Conservation (phyloP, 2,113 vertebrate genomes). For the Eudyptes chrysolophus region DNA sequence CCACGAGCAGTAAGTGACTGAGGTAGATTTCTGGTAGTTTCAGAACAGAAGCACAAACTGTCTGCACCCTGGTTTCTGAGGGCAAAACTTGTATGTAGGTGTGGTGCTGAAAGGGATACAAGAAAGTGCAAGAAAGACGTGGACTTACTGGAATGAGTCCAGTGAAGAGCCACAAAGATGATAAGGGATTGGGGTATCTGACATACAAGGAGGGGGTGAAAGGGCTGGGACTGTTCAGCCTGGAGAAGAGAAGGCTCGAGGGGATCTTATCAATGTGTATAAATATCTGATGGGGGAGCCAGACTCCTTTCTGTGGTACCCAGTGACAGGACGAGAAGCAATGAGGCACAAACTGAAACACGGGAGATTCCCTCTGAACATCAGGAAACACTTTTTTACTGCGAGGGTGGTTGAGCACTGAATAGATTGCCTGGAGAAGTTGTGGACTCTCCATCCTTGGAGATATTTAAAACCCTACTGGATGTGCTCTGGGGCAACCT, state of each 20-base stretch:
- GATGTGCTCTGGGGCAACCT: not conserved
- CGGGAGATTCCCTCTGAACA: not conserved
- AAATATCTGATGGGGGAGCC: not conserved
- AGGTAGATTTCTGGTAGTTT: not conserved
- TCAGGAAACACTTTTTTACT: not conserved
- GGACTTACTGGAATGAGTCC: not conserved
- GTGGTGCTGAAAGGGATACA: not conserved
- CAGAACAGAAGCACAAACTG: not conserved
- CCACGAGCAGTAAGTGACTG: not conserved
- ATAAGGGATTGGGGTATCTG: not conserved
- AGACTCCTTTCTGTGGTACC: not conserved
- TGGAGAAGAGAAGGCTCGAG: not conserved
- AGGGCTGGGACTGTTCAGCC: not conserved
- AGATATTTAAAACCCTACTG: not conserved
- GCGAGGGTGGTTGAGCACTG: not conserved
- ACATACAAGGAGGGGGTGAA: rapidly evolving
- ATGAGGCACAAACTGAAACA: not conserved
- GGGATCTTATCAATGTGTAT: not conserved
- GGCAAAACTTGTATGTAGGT: not conserved
- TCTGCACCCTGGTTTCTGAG: not conserved
- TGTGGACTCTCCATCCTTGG: not conserved
- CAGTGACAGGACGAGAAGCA: not conserved
- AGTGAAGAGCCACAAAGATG: not conserved
- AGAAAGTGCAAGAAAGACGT: not conserved
- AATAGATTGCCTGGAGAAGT: not conserved